Conservation (phyloP, 2,797 vertebrate species). For the Pogonophryne albipinna region DNA sequence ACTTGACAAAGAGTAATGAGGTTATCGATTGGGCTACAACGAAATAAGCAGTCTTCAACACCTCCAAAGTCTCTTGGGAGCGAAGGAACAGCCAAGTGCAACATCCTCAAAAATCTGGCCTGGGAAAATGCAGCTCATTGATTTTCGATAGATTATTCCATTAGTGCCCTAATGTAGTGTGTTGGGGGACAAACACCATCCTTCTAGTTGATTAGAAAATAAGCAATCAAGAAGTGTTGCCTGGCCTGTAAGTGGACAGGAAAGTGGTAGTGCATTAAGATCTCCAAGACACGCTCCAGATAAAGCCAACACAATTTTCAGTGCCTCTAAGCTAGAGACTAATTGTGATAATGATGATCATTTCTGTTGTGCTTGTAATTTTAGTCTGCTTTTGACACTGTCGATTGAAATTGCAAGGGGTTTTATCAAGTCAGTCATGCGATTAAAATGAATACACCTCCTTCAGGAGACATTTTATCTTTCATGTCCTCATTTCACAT, state of each 20-base stretch:
- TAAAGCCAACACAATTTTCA: slow-evolving; percentile 71
- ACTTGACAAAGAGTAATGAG: slow-evolving; percentile 89
- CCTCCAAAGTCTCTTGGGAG: slow-evolving; percentile 82
- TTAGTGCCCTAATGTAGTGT: slow-evolving; percentile 86
- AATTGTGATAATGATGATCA: slow-evolving; percentile 75
- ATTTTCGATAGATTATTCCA: slow-evolving; percentile 87
- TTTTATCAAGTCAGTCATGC: slow-evolving; percentile 58
- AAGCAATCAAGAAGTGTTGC: slow-evolving; percentile 78
- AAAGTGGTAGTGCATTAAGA: slow-evolving; percentile 77
- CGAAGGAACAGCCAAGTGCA: slow-evolving; percentile 83
- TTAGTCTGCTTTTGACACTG: slow-evolving; percentile 39
- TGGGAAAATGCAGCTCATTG: slow-evolving; percentile 85
- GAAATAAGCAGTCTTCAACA: slow-evolving; percentile 87
- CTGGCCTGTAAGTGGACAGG: slow-evolving; percentile 71
- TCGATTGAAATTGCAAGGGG: slow-evolving; percentile 26
- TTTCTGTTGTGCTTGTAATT: slow-evolving; percentile 64
- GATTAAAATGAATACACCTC: slow-evolving; percentile 48
- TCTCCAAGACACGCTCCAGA: slow-evolving; percentile 66
- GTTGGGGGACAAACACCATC: slow-evolving; percentile 84
- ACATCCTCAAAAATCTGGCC: slow-evolving; percentile 85
- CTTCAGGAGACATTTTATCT: slow-evolving; percentile 32
- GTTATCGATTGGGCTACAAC: slow-evolving; percentile 86
- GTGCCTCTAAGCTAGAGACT: slow-evolving; percentile 60
- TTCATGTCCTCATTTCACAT: slow-evolving; percentile 45
- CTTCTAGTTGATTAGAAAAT: slow-evolving; percentile 86